Percentiles rank a stretch among this genome's conserved stretches.
Conservation (phyloP, 2,113 vertebrate species). For the Bujurquina vittata region DNA sequence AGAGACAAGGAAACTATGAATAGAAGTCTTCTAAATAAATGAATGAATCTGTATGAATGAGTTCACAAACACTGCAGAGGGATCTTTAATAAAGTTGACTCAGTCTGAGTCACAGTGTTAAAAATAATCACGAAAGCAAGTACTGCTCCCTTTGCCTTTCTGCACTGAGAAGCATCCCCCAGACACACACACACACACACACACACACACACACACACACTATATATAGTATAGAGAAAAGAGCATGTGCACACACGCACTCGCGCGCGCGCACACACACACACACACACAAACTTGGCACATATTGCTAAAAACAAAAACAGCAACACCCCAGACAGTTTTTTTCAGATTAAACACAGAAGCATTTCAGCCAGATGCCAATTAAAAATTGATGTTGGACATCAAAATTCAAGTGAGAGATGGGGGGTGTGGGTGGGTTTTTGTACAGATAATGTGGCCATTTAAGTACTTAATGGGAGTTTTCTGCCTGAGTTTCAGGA, state of each 20-base stretch:
- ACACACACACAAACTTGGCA: not conserved
- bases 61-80: slow-evolving; percentile 44
- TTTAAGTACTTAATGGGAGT: slow-evolving; percentile 5
- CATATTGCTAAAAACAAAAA: not conserved
- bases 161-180: slow-evolving; percentile 27
- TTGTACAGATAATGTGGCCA: not conserved
- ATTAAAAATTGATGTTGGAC: slow-evolving; percentile 38
- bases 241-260: no score
- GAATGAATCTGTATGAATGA: slow-evolving; percentile 53
- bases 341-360: slow-evolving; percentile 17
- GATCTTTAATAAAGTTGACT: slow-evolving; percentile 64
- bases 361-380: not conserved
- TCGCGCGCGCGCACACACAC: no score
- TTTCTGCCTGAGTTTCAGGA: slow-evolving; percentile 1
- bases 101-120: slow-evolving; percentile 66
- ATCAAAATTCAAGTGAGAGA: slow-evolving; percentile 36
- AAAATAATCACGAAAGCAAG: slow-evolving; percentile 63
- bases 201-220: not conserved
- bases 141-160: slow-evolving; percentile 29
- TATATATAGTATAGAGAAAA: not conserved
- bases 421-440: not conserved
- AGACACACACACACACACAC: not conserved
- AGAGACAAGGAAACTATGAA: slow-evolving; percentile 5
- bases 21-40: slow-evolving; percentile 17
- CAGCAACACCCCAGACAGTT: not conserved